Percentiles rank a stretch among this genome's conserved stretches.
These are phyloP conservation scores for Drosophila tanythrix DNA, from an alignment of 2,888 invertebrate genomes.

Conservation along the genomic window DNA sequence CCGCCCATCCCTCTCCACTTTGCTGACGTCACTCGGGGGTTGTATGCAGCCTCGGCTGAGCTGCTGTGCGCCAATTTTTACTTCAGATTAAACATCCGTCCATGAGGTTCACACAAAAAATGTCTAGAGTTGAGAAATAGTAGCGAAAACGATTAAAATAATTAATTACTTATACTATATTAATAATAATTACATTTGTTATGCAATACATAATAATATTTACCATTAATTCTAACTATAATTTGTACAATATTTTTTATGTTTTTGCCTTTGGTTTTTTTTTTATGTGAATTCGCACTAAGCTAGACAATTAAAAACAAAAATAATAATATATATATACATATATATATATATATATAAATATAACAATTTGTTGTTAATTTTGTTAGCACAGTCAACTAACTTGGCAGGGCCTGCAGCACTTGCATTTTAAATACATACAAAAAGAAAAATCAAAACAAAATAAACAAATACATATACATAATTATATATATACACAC, in stretches of 20 bases:
- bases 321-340: neutral
- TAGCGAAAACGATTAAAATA: slow-evolving; percentile 13
- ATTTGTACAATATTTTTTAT: slow-evolving; percentile 29
- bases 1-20: slow-evolving; percentile 20
- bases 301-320: slow-evolving; percentile 22
- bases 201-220: slow-evolving; percentile 20
- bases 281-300: slow-evolving; percentile 21
- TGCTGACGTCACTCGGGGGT: slow-evolving; percentile 72
- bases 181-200: slow-evolving; percentile 21
- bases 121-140: slow-evolving; percentile 45
- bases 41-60: slow-evolving; percentile 72
- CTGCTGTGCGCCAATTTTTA: slow-evolving; percentile 75
- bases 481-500: slow-evolving; percentile 12
- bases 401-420: slow-evolving; percentile 53
- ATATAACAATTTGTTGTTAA: slow-evolving; percentile 50
- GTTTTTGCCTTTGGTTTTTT: slow-evolving; percentile 24
- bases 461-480: slow-evolving; percentile 12
- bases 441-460: slow-evolving; percentile 15
- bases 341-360: too few relatives aligned
- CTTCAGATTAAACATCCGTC: slow-evolving; percentile 79
- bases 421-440: slow-evolving; percentile 43
- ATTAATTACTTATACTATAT: neutral
- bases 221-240: slow-evolving; percentile 18
- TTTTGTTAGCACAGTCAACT: slow-evolving; percentile 62
- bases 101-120: slow-evolving; percentile 72